Conservation (phyloP, 1,140 invertebrate genomes). For the Nylanderia fulva region DNA sequence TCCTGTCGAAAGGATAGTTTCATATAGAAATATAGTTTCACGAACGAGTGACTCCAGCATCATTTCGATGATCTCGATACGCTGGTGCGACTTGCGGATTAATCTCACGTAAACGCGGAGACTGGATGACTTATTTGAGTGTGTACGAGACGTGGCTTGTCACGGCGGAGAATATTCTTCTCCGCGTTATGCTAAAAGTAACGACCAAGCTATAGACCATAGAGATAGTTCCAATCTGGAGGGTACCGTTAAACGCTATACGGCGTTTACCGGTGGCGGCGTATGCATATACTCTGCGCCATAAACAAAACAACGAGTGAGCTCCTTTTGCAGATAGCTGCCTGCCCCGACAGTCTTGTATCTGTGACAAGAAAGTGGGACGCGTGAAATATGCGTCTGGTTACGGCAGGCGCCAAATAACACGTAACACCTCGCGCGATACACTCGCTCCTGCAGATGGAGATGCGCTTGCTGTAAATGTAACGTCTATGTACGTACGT, state of each 20-base stretch:
- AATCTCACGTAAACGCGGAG: conserved; percentile 47
- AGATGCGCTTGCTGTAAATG: conserved; percentile 31
- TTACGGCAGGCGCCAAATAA: conserved; percentile 71
- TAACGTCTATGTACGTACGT: too few relatives aligned
- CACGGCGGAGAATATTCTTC: conserved; percentile 29
- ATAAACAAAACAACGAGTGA: conserved; percentile 65
- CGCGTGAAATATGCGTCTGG: conserved; percentile 72
- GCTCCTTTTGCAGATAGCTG: conserved; percentile 66
- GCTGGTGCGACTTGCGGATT: neutral
- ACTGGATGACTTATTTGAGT: conserved; percentile 22
- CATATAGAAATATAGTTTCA: conserved; percentile 8
- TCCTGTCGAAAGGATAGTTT: neutral
- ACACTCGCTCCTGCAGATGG: neutral
- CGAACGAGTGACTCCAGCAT: conserved; percentile 15
- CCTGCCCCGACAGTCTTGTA: conserved; percentile 43
- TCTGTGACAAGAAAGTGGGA: conserved; percentile 73
- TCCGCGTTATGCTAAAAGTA: conserved; percentile 45
- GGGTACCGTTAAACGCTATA: conserved; percentile 73
- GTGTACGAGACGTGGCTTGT: neutral
- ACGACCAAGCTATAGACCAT: conserved; percentile 39
- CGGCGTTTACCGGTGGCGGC: conserved; percentile 59
- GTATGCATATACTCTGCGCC: conserved; percentile 51
- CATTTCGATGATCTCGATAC: conserved; percentile 5
- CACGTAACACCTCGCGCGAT: conserved; percentile 26
- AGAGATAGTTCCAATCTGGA: conserved; percentile 69